These are phyloP conservation scores for Lucinisca nassula DNA, from an alignment of 2,888 invertebrate genomes.

Conservation along the genomic window DNA sequence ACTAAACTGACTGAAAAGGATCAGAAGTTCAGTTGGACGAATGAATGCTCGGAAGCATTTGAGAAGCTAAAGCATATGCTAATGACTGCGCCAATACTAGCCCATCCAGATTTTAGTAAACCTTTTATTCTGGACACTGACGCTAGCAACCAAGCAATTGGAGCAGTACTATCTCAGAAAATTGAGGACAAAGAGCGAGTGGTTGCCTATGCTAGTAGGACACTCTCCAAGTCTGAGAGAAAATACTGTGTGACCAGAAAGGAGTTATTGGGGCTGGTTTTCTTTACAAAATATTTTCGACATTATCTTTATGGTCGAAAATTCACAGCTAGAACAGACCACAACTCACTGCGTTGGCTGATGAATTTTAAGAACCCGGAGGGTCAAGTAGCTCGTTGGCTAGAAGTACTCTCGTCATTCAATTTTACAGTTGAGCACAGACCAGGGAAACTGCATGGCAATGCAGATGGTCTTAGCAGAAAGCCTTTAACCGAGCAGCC, in stretches of 20 bases:
- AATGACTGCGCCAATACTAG: too few species aligned
- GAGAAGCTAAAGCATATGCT: too few species aligned
- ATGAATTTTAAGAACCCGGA: constrained; percentile 56
- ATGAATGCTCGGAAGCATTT: too few species aligned
- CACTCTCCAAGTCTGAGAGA: constrained; percentile 46
- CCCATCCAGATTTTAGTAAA: constrained; percentile 30
- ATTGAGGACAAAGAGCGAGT: constrained; percentile 65
- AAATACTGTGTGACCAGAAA: constrained; percentile 58
- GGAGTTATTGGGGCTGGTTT: constrained; percentile 58
- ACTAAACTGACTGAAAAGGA: too few species aligned
- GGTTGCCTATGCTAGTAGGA: constrained; percentile 52
- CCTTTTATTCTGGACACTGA: constrained; percentile 66
- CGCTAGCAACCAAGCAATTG: constrained; percentile 65
- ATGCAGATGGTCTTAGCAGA: constrained; percentile 47
- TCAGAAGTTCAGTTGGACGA: too few species aligned
- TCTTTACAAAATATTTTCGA: constrained; percentile 64
- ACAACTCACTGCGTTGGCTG: constrained; percentile 63
- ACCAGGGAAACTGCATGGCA: constrained; percentile 36
- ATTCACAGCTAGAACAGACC: constrained; percentile 70
- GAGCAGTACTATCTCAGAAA: constrained; percentile 62
- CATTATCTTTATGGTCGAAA: constrained; percentile 63
- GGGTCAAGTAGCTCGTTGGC: constrained; percentile 55
- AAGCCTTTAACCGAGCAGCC: not conserved
- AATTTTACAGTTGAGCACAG: constrained; percentile 47
- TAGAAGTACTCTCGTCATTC: constrained; percentile 37